Percentiles rank a stretch among this genome's conserved stretches.
Conservation (phyloP, 2,888 invertebrate species). For the Dusona sp. region DNA sequence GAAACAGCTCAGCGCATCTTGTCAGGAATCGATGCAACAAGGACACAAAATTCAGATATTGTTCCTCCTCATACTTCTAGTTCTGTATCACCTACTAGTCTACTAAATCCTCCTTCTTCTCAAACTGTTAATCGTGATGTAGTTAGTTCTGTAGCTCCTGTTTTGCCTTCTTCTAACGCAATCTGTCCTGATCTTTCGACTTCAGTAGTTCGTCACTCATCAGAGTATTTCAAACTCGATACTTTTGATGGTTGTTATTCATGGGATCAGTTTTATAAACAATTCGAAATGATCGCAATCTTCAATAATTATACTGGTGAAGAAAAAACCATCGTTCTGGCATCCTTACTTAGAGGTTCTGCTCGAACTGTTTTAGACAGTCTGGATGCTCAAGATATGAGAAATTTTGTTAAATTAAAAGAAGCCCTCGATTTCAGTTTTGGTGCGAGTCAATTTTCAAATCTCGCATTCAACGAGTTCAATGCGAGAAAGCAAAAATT, state of each 20-base stretch:
- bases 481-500: constrained; percentile 23
- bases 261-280: constrained; percentile 15
- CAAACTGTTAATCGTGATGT: no score
- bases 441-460: not conserved
- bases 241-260: constrained; percentile 10
- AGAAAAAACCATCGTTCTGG: not conserved
- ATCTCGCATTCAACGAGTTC: not conserved
- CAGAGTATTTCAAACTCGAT: constrained; percentile 1
- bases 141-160: no score
- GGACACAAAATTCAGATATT: no score
- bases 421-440: no score
- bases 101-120: not conserved
- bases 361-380: constrained; percentile 23
- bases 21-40: no score
- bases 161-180: no score
- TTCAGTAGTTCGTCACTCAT: no score
- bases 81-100: not conserved
- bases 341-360: not conserved
- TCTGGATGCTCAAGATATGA: not conserved
- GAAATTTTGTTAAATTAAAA: constrained; percentile 12
- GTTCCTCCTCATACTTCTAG: no score
- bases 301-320: not conserved
- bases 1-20: no score
- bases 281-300: no score
- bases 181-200: no score